Percentiles rank a stretch among this genome's conserved stretches.
These are phyloP conservation scores for Brachionus koreanus DNA, from an alignment of 1,140 invertebrate genomes.

Conservation along the genomic window DNA sequence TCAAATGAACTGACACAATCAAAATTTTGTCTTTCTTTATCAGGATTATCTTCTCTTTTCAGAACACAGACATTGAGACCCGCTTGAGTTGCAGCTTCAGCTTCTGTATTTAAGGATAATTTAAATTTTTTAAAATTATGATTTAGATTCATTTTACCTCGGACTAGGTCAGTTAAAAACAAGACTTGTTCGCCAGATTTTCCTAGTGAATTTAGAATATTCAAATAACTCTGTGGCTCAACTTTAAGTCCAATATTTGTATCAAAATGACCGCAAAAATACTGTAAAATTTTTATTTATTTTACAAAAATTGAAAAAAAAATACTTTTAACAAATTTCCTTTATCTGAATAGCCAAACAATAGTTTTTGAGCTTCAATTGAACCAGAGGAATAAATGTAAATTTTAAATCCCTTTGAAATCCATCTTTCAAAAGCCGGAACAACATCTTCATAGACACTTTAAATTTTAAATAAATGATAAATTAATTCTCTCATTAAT, in stretches of 20 bases:
- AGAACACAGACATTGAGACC: constrained; percentile 9
- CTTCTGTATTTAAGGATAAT: background rate
- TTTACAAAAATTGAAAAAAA: background rate
- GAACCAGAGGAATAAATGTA: constrained; percentile 89
- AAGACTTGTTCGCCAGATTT: constrained; percentile 21
- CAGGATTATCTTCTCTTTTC: constrained; percentile 19
- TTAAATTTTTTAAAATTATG: background rate
- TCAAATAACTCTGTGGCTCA: constrained; percentile 67
- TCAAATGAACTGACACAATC: background rate
- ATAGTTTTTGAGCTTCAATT: constrained; percentile 79
- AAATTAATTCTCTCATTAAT: background rate
- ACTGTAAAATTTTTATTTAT: constrained; percentile 51
- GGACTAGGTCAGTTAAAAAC: constrained; percentile 28
- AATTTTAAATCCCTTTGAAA: constrained; percentile 65
- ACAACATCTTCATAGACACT: constrained; percentile 82
- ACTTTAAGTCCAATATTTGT: constrained; percentile 76
- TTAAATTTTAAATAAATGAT: constrained; percentile 49
- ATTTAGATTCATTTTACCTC: background rate
- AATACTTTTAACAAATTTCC: constrained; percentile 71
- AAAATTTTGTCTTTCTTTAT: constrained; percentile 13
- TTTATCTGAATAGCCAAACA: constrained; percentile 71
- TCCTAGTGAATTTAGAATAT: background rate
- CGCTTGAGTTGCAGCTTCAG: constrained; percentile 14
- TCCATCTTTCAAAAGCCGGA: constrained; percentile 69
- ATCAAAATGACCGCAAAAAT: constrained; percentile 78